Percentiles rank a stretch among this genome's conserved stretches.
phyloP scores from a whole-genome alignment of 2,113 vertebrate species.

The Anarrhichthys ocellatus region DNA sequence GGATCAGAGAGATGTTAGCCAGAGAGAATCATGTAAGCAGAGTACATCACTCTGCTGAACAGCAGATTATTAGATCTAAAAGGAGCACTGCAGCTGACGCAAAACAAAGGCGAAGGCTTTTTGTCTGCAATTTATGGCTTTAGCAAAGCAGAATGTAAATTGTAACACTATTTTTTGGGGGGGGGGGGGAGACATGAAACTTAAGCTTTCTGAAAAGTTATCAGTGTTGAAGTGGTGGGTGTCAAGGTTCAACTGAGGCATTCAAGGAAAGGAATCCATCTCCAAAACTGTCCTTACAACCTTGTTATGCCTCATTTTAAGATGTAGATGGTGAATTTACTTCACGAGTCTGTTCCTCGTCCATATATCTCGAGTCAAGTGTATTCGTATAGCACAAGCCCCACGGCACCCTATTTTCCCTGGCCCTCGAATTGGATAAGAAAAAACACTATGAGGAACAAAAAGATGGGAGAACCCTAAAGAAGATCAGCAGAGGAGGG shows the following conservation, averaged over 20 bases:
- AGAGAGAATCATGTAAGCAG: constrained; percentile 18
- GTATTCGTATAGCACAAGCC: background rate
- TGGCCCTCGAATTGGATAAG: background rate
- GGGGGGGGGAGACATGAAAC: background rate
- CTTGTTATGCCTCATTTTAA: background rate
- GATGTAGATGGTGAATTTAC: background rate
- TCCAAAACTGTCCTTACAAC: background rate
- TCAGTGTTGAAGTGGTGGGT: constrained; percentile 1
- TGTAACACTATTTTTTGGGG: background rate
- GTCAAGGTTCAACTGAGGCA: constrained; percentile 35
- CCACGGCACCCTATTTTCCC: background rate
- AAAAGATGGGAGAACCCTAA: constrained; percentile 34
- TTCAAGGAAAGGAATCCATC: constrained; percentile 9
- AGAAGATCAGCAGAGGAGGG: constrained; percentile 15
- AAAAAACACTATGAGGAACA: constrained; percentile 20
- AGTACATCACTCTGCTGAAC: background rate
- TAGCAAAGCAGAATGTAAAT: constrained; percentile 22
- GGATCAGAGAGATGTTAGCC: constrained; percentile 14
- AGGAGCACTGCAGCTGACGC: background rate
- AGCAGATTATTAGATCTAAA: background rate
- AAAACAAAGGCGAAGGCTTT: constrained; percentile 25
- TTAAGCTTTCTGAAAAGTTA: constrained; percentile 27
- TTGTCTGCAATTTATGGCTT: constrained; percentile 16
- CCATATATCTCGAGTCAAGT: background rate
- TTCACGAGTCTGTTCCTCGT: background rate